Evolutionary conservation across 2,888 invertebrate species (phyloP), one percentile per base, ranked within the genome.

Genomic region (Eilema sororculum): DNA sequence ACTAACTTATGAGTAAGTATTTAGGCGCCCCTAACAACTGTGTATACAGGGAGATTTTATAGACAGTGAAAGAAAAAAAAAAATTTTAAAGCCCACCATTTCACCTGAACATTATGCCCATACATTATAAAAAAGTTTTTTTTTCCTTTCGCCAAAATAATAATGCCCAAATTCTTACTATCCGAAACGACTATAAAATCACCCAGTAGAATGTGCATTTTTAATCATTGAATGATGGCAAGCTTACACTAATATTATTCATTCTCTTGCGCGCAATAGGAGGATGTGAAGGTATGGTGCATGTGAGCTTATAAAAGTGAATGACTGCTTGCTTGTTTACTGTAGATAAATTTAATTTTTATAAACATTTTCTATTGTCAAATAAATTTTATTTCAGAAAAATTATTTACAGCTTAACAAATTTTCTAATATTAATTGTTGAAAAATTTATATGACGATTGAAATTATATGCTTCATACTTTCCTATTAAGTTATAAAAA

Each of bases 221-320:
- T 72, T 77, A 75, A 75, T 78, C 30, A 72, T 72, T 69, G 66
- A 65, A 66, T 78, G 73, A 65, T 72, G 76, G 84, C 84, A 84
- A 84, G 86, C 87, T 86, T 83, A 72, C 73, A 84, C 83, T 86
- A 86, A 86, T 78, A 71, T 83, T 79, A 65, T 79, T 74, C 74
- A 82, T 78, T 80, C 69, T 78, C 76, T 76, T 60, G 61, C 71
- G 63, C 69, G 73, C 74, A 69, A 66, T 77, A 83, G 83, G 78
- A 79, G 72, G 71, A 75, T 76, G 72, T 79, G 24, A 81, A 79
- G 78, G 82, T 79, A 77, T 69, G 71, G 46, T 79, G 83, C 78
- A 69, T 73, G 73, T 68, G 28, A 46, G 72, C 69, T 70, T 61
- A n/a, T 20, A 28, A 59, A 56, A 62, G 62, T 16, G 20, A 66